These are phyloP conservation scores for Bambusicola thoracicus DNA, from an alignment of 2,113 vertebrate genomes.

Conservation along the genomic window DNA sequence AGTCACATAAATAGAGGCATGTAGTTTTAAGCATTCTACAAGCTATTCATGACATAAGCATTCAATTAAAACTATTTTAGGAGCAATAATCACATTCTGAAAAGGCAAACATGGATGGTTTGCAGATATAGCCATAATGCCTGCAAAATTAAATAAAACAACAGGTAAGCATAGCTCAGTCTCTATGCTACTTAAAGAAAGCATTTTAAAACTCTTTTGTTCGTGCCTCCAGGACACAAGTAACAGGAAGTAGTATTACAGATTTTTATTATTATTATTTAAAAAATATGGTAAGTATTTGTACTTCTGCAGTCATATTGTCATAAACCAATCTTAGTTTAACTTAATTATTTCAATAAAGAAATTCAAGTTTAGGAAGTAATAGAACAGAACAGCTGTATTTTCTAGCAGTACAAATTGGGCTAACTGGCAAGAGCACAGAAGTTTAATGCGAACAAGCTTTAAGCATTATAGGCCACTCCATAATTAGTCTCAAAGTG, in stretches of 20 bases:
- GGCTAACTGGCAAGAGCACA: neutral
- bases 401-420: neutral
- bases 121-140: slow-evolving; percentile 58
- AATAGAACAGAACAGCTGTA: neutral
- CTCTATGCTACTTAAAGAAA: slow-evolving; percentile 57
- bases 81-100: slow-evolving; percentile 79
- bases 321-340: neutral
- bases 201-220: slow-evolving; percentile 47
- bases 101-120: slow-evolving; percentile 50
- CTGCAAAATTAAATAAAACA: slow-evolving; percentile 49
- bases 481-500: neutral
- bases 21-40: slow-evolving; percentile 62
- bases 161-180: slow-evolving; percentile 39
- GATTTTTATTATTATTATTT: neutral
- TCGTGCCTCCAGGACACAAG: slow-evolving; percentile 45
- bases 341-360: neutral
- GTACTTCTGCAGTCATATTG: neutral
- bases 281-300: neutral
- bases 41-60: slow-evolving; percentile 72
- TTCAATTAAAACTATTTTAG: slow-evolving; percentile 80
- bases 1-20: slow-evolving; percentile 72
- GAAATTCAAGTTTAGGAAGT: neutral
- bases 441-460: neutral
- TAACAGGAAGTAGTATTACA: slow-evolving; percentile 45
- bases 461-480: neutral